These are phyloP conservation scores for Gibbula magus DNA, from an alignment of 2,888 invertebrate genomes.

Conservation along the genomic window DNA sequence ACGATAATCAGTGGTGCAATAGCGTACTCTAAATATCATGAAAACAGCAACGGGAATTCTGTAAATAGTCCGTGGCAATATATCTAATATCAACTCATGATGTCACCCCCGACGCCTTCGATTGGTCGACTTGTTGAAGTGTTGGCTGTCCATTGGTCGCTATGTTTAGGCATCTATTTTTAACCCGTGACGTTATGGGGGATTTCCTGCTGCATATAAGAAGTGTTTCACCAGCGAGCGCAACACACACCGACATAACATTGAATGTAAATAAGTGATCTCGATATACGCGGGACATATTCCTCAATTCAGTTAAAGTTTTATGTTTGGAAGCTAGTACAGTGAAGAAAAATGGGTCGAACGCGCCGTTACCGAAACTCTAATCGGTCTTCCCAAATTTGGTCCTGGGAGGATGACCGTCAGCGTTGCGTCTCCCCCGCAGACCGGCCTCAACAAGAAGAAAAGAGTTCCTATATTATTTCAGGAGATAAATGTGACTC, in stretches of 20 bases:
- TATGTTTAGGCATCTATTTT: neutral
- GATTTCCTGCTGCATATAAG: neutral
- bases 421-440: slow-evolving; percentile 41
- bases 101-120: neutral
- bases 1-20: no score
- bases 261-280: neutral
- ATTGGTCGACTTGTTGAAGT: neutral
- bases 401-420: slow-evolving; percentile 6
- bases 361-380: slow-evolving; percentile 21
- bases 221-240: neutral
- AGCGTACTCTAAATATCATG: no score
- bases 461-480: slow-evolving; percentile 31
- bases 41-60: no score
- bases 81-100: neutral
- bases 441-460: slow-evolving; percentile 50
- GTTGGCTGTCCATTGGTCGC: neutral
- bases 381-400: neutral
- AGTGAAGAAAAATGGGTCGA: slow-evolving; percentile 19
- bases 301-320: neutral
- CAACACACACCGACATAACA: neutral
- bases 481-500: slow-evolving; percentile 32
- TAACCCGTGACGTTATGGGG: neutral
- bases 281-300: neutral
- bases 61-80: no score
- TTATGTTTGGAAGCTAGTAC: neutral